phyloP scores from a whole-genome alignment of 2,797 vertebrate genomes.

The Danio jaintianensis region DNA sequence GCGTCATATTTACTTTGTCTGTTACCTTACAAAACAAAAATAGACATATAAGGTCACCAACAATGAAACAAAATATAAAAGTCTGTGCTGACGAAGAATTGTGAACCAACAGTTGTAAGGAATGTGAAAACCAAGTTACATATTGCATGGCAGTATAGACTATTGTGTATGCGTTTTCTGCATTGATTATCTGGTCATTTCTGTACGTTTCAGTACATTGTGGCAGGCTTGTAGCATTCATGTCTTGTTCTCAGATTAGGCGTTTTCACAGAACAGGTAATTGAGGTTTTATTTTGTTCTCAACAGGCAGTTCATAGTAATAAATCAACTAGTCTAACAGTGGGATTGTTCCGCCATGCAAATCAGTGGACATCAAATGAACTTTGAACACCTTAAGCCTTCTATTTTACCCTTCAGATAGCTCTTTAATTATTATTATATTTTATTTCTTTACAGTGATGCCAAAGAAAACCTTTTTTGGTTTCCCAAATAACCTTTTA shows the following conservation, averaged over 20 bases:
- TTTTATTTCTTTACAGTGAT: too few relatives aligned
- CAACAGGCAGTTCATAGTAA: conserved; percentile 72
- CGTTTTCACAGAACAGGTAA: conserved; percentile 23
- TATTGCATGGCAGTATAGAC: conserved; percentile 61
- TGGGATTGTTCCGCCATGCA: conserved; percentile 78
- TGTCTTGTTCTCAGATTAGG: conserved; percentile 73
- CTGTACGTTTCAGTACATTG: conserved; percentile 65
- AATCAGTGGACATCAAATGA: conserved; percentile 68
- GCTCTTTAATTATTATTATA: too few relatives aligned
- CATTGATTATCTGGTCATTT: conserved; percentile 47
- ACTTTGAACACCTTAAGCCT: conserved; percentile 52
- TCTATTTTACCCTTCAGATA: conserved; percentile 29
- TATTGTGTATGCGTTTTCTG: conserved; percentile 40
- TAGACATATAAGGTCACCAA: conserved; percentile 55
- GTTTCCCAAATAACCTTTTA: too few relatives aligned
- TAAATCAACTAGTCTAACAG: conserved; percentile 72
- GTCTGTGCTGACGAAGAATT: conserved; percentile 54
- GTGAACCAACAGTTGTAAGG: conserved; percentile 61
- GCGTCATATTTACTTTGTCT: conserved; percentile 5
- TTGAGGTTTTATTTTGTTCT: conserved; percentile 58
- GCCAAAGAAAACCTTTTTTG: too few relatives aligned
- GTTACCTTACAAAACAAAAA: conserved; percentile 56
- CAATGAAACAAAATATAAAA: conserved; percentile 50
- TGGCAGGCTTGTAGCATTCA: conserved; percentile 70
- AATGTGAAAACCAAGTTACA: conserved; percentile 52